Conservation (phyloP, 2,113 vertebrate species). For the Corythornis cristatus region DNA sequence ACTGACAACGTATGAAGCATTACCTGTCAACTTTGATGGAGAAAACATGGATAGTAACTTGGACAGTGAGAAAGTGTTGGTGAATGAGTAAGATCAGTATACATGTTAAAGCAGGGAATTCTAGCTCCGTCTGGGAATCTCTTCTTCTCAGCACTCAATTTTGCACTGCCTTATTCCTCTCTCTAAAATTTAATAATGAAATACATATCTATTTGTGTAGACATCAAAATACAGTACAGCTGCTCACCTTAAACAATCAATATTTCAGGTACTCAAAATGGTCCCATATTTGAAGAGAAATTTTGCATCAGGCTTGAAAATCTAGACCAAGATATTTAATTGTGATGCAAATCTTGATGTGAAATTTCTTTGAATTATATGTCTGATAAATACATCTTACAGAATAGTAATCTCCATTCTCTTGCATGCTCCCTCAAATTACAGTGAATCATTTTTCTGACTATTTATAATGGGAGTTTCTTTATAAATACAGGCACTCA, state of each 20-base stretch:
- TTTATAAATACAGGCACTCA: not conserved
- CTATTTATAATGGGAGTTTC: not conserved
- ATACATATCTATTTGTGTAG: not conserved
- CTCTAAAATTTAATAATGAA: not conserved
- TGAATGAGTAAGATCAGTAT: not conserved
- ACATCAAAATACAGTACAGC: not conserved
- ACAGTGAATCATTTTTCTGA: not conserved
- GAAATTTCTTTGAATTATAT: not conserved
- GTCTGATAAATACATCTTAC: not conserved
- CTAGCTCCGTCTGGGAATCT: not conserved
- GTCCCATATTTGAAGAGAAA: not conserved
- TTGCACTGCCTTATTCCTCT: not conserved
- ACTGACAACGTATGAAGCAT: not conserved
- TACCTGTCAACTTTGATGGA: not conserved
- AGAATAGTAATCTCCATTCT: not conserved
- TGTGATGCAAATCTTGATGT: not conserved
- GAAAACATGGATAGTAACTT: not conserved
- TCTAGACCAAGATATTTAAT: not conserved
- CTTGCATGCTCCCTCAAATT: not conserved
- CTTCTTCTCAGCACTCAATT: not conserved
- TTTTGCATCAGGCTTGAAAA: not conserved
- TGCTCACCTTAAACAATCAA: not conserved
- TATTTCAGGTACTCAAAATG: not conserved
- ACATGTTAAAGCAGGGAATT: not conserved
- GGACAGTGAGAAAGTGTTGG: not conserved